Evolutionary conservation across 2,797 vertebrate species (phyloP).

Genomic region (Eulemur albifrons): DNA sequence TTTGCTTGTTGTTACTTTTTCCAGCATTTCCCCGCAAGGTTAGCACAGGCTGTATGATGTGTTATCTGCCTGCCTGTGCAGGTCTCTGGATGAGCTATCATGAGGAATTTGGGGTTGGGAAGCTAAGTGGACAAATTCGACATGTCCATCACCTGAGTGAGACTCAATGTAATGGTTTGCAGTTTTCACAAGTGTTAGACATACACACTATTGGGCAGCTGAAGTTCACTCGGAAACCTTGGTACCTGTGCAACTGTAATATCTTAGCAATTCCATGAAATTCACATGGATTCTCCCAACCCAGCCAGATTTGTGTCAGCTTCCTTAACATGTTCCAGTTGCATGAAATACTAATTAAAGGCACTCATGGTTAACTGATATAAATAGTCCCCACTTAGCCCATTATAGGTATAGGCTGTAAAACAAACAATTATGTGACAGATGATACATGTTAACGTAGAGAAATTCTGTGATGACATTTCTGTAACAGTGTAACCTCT

Average conservation of each 20-base stretch:
- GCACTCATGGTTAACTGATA: conserved; percentile 86
- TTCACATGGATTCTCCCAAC: conserved; percentile 87
- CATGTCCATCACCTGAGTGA: conserved; percentile 22
- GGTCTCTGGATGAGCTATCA: not conserved
- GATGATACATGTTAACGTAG: conserved; percentile 86
- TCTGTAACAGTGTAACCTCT: conserved; percentile 84
- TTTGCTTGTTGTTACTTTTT: not conserved
- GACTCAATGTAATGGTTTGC: conserved; percentile 20
- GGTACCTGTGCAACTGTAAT: conserved; percentile 81
- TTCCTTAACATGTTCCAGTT: conserved; percentile 87
- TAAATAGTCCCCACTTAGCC: conserved; percentile 87
- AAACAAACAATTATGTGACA: conserved; percentile 87
- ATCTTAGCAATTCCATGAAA: conserved; percentile 83
- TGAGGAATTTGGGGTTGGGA: conserved; percentile 30
- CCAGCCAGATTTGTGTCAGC: conserved; percentile 88
- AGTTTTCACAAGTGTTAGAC: conserved; percentile 43
- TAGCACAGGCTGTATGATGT: not conserved
- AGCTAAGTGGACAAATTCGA: not conserved
- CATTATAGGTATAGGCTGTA: conserved; percentile 85
- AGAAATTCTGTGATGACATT: conserved; percentile 85
- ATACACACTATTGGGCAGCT: conserved; percentile 53
- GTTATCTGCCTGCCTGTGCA: not conserved
- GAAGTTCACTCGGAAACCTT: conserved; percentile 74
- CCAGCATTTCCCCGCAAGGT: not conserved
- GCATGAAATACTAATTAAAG: conserved; percentile 88